phyloP scores from a whole-genome alignment of 2,113 vertebrate species.

The Glaucomys volans region DNA sequence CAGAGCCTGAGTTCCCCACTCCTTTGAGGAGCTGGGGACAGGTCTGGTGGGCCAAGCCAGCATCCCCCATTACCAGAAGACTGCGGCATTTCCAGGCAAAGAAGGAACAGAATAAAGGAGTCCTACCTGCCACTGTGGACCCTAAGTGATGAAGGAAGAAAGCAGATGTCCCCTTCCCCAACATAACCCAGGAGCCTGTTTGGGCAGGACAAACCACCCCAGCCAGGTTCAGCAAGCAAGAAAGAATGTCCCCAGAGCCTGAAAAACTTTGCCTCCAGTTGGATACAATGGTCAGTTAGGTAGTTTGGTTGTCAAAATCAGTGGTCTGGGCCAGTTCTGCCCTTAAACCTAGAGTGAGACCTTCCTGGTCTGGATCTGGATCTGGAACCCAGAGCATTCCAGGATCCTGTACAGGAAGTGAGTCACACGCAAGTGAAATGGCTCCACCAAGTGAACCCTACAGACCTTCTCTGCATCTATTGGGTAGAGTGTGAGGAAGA shows the following conservation, averaged over 20 bases:
- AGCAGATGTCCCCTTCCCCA: neutral
- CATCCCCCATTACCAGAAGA: neutral
- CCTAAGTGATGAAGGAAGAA: neutral
- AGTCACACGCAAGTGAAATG: neutral
- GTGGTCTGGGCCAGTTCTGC: neutral
- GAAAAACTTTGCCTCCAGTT: neutral
- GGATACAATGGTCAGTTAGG: neutral
- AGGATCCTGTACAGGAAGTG: neutral
- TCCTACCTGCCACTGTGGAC: neutral
- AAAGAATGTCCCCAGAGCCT: neutral
- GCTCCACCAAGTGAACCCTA: neutral
- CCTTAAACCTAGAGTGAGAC: neutral
- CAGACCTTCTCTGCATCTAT: neutral
- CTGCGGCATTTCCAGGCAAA: neutral
- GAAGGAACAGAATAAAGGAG: neutral
- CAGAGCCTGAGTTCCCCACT: neutral
- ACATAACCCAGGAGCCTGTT: neutral
- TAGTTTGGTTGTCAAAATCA: neutral
- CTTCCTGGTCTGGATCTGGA: neutral
- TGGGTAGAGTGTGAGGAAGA: neutral
- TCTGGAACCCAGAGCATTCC: neutral
- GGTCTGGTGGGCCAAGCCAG: neutral
- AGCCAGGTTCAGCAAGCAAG: neutral
- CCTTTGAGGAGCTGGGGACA: neutral
- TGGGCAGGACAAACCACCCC: neutral